Evolutionary conservation across 2,888 invertebrate genomes (phyloP).

Genomic region (Willowsia nigromaculata): DNA sequence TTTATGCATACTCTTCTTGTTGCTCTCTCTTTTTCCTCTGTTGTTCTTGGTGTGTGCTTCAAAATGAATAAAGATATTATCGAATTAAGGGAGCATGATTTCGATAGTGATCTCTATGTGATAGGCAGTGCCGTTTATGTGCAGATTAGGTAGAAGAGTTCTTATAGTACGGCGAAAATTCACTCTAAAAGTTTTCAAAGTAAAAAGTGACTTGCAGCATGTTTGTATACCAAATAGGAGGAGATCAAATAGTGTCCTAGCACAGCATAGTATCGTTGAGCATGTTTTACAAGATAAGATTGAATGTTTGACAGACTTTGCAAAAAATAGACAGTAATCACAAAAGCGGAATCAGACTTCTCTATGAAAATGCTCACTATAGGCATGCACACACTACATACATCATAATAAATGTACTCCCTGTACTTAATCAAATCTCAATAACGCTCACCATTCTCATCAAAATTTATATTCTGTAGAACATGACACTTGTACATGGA

Average conservation of each 20-base stretch:
- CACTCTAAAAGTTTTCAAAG: conserved; percentile 42
- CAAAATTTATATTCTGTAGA: conserved; percentile 22
- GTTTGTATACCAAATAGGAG: neutral
- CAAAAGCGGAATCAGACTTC: neutral
- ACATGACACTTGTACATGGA: conserved; percentile 56
- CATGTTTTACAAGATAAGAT: conserved; percentile 26
- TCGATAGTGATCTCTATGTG: conserved; percentile 57
- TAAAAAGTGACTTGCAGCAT: neutral
- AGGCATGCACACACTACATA: too few species aligned
- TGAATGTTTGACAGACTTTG: conserved; percentile 8
- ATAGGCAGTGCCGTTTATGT: conserved; percentile 53
- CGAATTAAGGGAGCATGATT: conserved; percentile 65
- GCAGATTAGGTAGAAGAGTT: neutral
- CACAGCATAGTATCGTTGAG: neutral
- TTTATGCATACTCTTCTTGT: neutral
- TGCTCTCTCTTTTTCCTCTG: conserved; percentile 47
- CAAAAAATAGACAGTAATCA: conserved; percentile 25
- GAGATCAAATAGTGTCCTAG: conserved; percentile 3
- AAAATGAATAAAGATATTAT: conserved; percentile 48
- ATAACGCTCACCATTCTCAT: neutral
- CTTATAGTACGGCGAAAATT: neutral
- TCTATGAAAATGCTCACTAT: neutral
- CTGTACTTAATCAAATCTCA: too few species aligned
- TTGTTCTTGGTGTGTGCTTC: neutral
- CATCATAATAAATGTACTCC: too few species aligned